Evolutionary conservation across 2,888 invertebrate genomes (phyloP).

Genomic region (Automeris io): DNA sequence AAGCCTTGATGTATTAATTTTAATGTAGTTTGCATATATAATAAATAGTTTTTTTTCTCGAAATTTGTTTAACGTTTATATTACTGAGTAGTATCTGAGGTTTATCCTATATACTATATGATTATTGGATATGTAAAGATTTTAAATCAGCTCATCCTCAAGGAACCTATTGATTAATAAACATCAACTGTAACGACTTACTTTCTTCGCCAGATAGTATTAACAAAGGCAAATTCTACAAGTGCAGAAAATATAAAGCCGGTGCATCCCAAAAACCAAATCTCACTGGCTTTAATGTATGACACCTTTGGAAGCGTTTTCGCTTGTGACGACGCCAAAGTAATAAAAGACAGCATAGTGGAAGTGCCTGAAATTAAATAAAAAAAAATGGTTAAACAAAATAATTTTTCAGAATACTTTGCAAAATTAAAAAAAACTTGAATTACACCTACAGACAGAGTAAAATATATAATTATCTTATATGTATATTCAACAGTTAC

Average conservation of each 20-base stretch:
- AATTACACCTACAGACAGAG: too few species aligned
- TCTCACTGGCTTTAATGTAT: conserved; percentile 92
- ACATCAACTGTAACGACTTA: conserved; percentile 49
- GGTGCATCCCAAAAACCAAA: conserved; percentile 92
- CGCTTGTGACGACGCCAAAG: conserved; percentile 89
- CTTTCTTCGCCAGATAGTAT: conserved; percentile 91
- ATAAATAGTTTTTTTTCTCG: background rate
- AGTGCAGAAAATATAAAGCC: conserved; percentile 90
- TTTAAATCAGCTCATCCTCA: too few species aligned
- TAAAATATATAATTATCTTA: too few species aligned
- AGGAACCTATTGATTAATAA: too few species aligned
- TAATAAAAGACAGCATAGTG: conserved; percentile 92
- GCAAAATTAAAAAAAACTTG: too few species aligned
- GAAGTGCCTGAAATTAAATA: conserved; percentile 80
- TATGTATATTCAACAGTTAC: too few species aligned
- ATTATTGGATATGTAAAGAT: too few species aligned
- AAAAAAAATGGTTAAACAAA: background rate
- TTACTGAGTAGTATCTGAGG: too few species aligned
- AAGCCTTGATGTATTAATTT: too few species aligned
- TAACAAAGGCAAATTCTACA: conserved; percentile 92
- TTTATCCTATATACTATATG: too few species aligned
- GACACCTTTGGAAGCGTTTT: conserved; percentile 92
- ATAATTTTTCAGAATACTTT: too few species aligned
- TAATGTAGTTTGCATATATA: background rate
- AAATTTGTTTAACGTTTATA: too few species aligned